Percentiles rank a stretch among this genome's conserved stretches.
phyloP scores from a whole-genome alignment of 2,113 vertebrate species.

The Crotalus viridis region DNA sequence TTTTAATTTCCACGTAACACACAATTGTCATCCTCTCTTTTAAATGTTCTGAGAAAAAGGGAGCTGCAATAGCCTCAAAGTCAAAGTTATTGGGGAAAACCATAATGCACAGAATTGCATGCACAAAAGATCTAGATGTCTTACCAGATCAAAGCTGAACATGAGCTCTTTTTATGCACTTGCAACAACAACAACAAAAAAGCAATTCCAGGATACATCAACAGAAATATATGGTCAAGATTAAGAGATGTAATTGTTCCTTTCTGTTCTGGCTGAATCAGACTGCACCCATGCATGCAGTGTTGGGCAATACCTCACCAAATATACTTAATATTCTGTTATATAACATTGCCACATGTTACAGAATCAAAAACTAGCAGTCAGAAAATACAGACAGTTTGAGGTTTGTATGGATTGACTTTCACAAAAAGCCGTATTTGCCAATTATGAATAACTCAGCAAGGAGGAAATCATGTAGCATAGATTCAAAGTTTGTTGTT shows the following conservation, averaged over 20 bases:
- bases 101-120: neutral
- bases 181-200: neutral
- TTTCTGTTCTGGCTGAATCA: neutral
- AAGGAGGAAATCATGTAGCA: neutral
- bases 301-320: neutral
- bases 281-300: neutral
- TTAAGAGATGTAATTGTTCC: neutral
- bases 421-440: neutral
- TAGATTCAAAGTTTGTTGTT: neutral
- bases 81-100: neutral
- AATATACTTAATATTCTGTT: neutral
- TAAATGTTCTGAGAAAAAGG: neutral
- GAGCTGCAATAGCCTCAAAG: neutral
- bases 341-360: neutral
- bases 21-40: neutral
- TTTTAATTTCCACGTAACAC: neutral
- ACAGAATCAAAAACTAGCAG: neutral
- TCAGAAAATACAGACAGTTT: neutral
- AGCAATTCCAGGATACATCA: neutral
- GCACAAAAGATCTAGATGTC: neutral
- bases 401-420: neutral
- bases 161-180: neutral
- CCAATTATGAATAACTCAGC: neutral
- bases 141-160: neutral
- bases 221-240: neutral